Evolutionary conservation across 2,797 vertebrate species (phyloP), one percentile per base, ranked within the genome.

Genomic region (Darevskia mixta): DNA sequence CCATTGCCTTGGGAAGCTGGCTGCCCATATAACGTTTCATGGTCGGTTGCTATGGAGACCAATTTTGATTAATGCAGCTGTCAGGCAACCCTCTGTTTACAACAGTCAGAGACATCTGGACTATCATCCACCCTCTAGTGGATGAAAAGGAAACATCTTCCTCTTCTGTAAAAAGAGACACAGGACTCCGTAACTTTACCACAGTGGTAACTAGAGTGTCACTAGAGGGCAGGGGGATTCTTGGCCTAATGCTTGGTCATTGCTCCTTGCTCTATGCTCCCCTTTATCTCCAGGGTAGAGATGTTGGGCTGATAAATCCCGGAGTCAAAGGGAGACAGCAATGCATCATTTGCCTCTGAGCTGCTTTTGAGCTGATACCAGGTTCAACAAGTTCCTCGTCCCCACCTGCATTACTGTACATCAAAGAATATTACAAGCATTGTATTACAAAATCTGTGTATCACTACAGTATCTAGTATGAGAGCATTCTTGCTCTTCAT

Each of bases 41-140:
- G 82, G 55, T 61, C 25, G 27, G 86, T 90, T 87, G 72, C 86
- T 76, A 87, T 87, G 78, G 82, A 81, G 75, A 85, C 82, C 82
- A 43, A 43, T 85, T 87, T 85, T 90, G 79, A 90, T 87, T 76
- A 85, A 77, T 90, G 79, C 78, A 61, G 45, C 79, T 90, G 78
- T 80, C 78, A 49, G 58, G 35, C 15, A 43, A 78, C 1, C 78
- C 29, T n/a, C 41, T 84, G 49, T 82, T 80, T 87, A 69, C 83
- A 87, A 45, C 38, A 78, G 35, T 69, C 45, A 77, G 82, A 85
- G 86, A 87, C 71, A 55, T 87, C 72, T 75, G 78, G 82, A 81
- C 13, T 55, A 55, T 55, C 49, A 55, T 4, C 49, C 49, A 55
- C 78, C 82, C 71, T 90, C 82, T 90, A 76, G 82, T 77, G 86